Base-by-base conservation (phyloP, 2,888 invertebrate genomes). In the Orthosia cruda region DNA sequence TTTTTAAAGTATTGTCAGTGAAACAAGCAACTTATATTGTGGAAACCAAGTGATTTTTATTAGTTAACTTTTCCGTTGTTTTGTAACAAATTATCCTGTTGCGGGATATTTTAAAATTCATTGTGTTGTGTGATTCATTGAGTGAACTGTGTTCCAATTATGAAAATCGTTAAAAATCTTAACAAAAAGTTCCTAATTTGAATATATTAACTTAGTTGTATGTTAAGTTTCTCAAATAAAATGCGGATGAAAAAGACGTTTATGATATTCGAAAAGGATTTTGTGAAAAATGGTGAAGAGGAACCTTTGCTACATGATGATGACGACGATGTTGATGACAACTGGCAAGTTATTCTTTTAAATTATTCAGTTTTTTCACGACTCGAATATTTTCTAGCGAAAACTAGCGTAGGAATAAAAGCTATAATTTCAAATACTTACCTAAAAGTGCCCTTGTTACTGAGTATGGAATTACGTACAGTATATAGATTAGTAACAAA, bases 161-260 rank as follows among this genome's bases (percentile, higher is more conserved):
- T 11, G 40, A 40, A 40, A 40, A 1, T 40, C 40, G 40, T 40
- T 40, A 40, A 40, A 40, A 40, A 40, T 9, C 40, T 7, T 40
- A 40, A 40, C 32, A 9, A 54, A 13, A 54, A 23, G 16, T 26
- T 57, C 16, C 16, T 57, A 26, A 58, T 26, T 26, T 26, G 23
- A 58, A 11, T 4, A 63, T 9, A 40, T 40, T 40, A 50, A 57
- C 9, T 52, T 9, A 52, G 52, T 18, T 18, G 20, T 52, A 18
- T 61, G 20, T 9, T 23, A 4, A 23, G 1, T 13, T 59, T 54
- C 3, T 40, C 12, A 20, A 50, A 2, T 58, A 92, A 88, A 83
- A 96, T 96, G 96, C 94, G 93, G 76, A 92, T 96, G 81, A 93
- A 89, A 87, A 96, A 96, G 77, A 96, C 95, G 0, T 93, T 93